Evolutionary conservation across 1,140 invertebrate genomes (phyloP).

Genomic region (Pentalonia nigronervosa): DNA sequence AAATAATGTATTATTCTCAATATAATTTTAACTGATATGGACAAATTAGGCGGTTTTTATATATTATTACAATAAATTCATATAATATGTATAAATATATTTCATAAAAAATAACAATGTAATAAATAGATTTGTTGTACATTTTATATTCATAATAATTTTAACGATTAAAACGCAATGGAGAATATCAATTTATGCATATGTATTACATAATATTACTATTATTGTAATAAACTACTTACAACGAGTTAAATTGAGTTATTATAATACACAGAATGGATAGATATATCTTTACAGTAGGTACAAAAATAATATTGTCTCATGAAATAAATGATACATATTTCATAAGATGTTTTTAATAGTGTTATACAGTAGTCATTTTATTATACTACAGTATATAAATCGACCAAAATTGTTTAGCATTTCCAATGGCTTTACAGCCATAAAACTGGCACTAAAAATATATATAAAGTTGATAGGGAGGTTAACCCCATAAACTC

Average conservation of each 20-base stretch:
- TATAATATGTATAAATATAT: no score
- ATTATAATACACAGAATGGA: not conserved
- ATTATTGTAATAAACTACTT: not conserved
- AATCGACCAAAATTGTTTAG: constrained; percentile 49
- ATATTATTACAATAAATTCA: no score
- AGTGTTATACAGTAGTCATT: constrained; percentile 7
- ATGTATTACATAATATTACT: not conserved
- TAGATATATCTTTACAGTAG: not conserved
- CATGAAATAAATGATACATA: constrained; percentile 19
- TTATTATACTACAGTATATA: constrained; percentile 39
- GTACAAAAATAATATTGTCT: not conserved
- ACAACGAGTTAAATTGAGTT: not conserved
- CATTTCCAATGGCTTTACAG: constrained; percentile 43
- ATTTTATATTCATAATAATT: not conserved
- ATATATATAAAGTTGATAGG: constrained; percentile 3
- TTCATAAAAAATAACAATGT: no score
- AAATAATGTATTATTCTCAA: no score
- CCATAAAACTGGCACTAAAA: constrained; percentile 51
- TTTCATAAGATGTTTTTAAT: constrained; percentile 47
- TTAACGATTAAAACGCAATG: not conserved
- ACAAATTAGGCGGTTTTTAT: no score
- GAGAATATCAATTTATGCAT: not conserved
- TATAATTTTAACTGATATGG: no score
- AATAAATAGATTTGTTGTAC: no score
- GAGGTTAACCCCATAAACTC: constrained; percentile 50